Conservation (phyloP, 2,113 vertebrate genomes). For the Laterallus jamaicensis region DNA sequence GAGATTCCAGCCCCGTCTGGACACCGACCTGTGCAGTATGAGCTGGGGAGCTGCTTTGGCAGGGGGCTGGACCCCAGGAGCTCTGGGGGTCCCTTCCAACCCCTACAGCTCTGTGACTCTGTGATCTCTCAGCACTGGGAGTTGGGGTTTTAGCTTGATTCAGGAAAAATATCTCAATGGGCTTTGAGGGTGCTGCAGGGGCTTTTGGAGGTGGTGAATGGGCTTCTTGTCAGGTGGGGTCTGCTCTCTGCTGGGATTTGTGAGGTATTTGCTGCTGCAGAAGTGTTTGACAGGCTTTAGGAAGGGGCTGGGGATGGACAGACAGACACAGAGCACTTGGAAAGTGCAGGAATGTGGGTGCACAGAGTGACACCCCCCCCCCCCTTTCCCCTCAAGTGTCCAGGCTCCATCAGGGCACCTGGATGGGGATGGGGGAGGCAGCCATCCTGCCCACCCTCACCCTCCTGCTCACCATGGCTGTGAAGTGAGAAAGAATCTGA, state of each 20-base stretch:
- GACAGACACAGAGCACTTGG: neutral
- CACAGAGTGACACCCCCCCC: neutral
- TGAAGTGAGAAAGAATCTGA: neutral
- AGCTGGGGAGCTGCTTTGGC: no score
- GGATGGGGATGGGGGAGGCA: neutral
- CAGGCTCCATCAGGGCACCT: neutral
- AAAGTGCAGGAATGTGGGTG: fast-evolving
- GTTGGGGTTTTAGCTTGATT: neutral
- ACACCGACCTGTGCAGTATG: no score
- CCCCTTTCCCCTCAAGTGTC: neutral
- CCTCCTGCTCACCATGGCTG: neutral
- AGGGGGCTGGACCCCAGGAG: no score
- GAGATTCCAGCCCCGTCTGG: no score
- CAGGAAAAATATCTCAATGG: neutral
- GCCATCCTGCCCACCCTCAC: neutral
- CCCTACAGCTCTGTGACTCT: no score
- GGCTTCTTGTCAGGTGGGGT: neutral
- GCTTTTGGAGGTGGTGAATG: neutral
- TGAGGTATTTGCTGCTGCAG: fast-evolving
- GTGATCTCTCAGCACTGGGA: neutral
- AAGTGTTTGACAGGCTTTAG: fast-evolving
- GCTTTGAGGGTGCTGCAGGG: neutral
- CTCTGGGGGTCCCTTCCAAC: no score
- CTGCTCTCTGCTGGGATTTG: fast-evolving
- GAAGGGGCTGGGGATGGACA: fast-evolving